Conservation (phyloP, 2,888 invertebrate genomes). For the Conistra vaccinii region DNA sequence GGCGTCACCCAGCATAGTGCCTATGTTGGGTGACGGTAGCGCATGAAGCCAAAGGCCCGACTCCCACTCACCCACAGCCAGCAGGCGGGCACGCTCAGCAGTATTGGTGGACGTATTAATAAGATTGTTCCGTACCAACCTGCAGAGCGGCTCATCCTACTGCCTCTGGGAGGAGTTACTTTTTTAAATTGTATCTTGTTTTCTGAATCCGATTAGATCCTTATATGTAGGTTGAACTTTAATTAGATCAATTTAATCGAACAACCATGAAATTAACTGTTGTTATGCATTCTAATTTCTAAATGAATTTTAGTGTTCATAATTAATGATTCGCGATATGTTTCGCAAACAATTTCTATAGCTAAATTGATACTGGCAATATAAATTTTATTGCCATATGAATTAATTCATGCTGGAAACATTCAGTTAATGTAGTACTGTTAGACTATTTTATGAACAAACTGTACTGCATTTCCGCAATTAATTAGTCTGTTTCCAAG, state of each 20-base stretch:
- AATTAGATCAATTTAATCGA: background rate
- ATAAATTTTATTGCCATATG: slow-evolving; percentile 8
- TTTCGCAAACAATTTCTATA: background rate
- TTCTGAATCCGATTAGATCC: background rate
- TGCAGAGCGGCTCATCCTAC: too few species aligned
- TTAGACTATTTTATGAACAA: slow-evolving; percentile 28
- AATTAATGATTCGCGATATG: slow-evolving; percentile 15
- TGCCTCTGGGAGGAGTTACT: too few species aligned
- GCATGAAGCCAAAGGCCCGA: too few species aligned
- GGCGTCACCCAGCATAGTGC: too few species aligned
- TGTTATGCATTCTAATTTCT: slow-evolving; percentile 15
- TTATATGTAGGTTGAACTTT: background rate
- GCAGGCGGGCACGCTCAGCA: too few species aligned
- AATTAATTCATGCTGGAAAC: slow-evolving; percentile 4
- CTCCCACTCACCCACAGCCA: too few species aligned
- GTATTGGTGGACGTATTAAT: too few species aligned
- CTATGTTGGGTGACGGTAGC: too few species aligned
- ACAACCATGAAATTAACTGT: background rate
- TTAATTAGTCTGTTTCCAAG: slow-evolving; percentile 54
- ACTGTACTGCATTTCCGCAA: slow-evolving; percentile 40
- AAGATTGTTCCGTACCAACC: too few species aligned
- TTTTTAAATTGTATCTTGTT: background rate
- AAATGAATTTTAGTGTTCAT: slow-evolving; percentile 13
- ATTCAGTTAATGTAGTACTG: slow-evolving; percentile 19
- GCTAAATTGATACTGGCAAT: slow-evolving; percentile 17